Conservation (phyloP, 2,113 vertebrate species). For the Cichladusa arquata region DNA sequence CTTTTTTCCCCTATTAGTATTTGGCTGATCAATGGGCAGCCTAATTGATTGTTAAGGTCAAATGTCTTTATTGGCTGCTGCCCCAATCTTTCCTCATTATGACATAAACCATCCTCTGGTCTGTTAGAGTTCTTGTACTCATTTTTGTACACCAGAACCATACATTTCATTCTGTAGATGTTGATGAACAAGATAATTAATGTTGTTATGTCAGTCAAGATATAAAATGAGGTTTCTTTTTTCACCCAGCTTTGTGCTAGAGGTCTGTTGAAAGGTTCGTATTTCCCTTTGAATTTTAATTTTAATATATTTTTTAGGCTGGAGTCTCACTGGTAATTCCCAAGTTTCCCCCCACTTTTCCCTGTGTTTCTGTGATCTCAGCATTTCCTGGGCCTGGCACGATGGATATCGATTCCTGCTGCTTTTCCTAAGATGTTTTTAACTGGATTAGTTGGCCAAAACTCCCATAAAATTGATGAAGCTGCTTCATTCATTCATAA, state of each 20-base stretch:
- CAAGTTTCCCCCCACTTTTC: fast-evolving
- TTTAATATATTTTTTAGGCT: background rate
- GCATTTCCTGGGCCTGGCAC: background rate
- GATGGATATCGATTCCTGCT: background rate
- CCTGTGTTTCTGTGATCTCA: background rate
- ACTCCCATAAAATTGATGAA: background rate
- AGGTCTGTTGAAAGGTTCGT: background rate
- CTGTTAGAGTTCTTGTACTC: background rate
- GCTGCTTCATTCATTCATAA: background rate
- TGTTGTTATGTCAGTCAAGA: background rate
- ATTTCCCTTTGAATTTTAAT: background rate
- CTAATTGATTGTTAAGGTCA: constrained; percentile 62
- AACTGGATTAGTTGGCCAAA: background rate
- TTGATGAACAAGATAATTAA: background rate
- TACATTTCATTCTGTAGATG: background rate
- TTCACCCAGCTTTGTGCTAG: background rate
- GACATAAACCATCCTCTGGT: background rate
- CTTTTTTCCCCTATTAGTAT: constrained; percentile 63
- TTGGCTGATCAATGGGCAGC: constrained; percentile 52
- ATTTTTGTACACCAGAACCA: background rate
- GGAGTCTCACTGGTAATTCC: background rate
- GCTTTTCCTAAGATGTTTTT: background rate
- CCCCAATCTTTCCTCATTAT: constrained; percentile 26
- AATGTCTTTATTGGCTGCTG: constrained; percentile 55
- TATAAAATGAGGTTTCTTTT: background rate